A percentile compares a stretch with the other conserved stretches of the same genome.
Evolutionary conservation across 2,888 invertebrate species (phyloP).

Genomic region (Chrysina gloriosa): DNA sequence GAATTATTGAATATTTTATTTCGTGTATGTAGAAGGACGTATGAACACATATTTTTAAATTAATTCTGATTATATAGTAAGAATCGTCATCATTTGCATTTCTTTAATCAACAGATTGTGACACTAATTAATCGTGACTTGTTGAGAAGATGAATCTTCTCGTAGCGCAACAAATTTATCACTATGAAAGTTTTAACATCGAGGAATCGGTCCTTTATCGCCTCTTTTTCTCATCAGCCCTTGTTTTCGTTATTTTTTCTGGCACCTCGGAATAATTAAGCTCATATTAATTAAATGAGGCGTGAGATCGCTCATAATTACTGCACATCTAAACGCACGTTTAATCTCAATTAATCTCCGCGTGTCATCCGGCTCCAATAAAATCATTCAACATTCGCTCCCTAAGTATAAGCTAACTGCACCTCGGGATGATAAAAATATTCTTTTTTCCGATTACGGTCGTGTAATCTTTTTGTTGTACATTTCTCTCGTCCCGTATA

Average conservation of each 20-base stretch:
- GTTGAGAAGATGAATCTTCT: slow-evolving; percentile 16
- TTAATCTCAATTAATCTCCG: slow-evolving; percentile 39
- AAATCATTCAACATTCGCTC: neutral
- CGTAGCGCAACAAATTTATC: slow-evolving; percentile 16
- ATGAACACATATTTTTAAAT: neutral
- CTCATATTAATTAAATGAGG: slow-evolving; percentile 40
- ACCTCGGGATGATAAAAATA: neutral
- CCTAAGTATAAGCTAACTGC: neutral
- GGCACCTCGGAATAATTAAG: slow-evolving; percentile 38
- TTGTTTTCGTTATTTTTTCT: slow-evolving; percentile 17
- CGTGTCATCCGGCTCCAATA: slow-evolving; percentile 30
- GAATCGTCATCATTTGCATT: slow-evolving; percentile 2
- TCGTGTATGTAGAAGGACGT: too few relatives aligned
- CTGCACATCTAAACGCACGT: slow-evolving; percentile 21
- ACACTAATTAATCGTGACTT: slow-evolving; percentile 16
- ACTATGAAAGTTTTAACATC: slow-evolving; percentile 15
- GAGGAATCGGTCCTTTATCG: slow-evolving; percentile 21
- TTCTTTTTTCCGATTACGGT: neutral
- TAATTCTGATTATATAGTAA: neutral
- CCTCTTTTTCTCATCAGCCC: slow-evolving; percentile 8
- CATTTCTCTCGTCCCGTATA: neutral
- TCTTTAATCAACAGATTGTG: neutral
- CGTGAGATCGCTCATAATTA: slow-evolving; percentile 37
- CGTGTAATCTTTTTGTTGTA: neutral
- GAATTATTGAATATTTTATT: too few relatives aligned